Evolutionary conservation across 2,797 vertebrate genomes (phyloP), one percentile per base, ranked within the genome.

Genomic region (Syndactyla subalaris): DNA sequence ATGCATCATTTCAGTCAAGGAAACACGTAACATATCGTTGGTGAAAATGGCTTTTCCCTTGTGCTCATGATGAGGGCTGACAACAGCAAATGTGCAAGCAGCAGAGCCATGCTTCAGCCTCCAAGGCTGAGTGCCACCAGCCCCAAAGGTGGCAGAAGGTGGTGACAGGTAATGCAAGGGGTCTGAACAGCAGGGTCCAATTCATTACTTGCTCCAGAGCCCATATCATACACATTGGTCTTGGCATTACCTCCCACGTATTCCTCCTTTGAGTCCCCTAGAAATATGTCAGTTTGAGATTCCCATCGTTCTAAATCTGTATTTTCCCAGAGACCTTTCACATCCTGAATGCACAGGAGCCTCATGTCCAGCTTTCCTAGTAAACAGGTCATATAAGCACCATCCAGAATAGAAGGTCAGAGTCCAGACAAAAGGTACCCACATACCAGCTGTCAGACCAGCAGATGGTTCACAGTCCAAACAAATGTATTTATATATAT

Each of bases 41-140:
- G 34, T 61, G 59, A 92, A 88, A 92, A 90, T 88, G 9, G 72
- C 66, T 90, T 91, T 89, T 88, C 70, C 39, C 49, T 91, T 92
- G 77, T 90, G 55, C 63, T 91, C 36, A 7, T 24, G 80, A 66
- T 43, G 63, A 67, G 41, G 67, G 26, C 55, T 65, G 62, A 87
- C 66, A 92, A 62, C 17, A 75, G 77, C 81, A 85, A 84, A 75
- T 7, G 14, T 34, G 36, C 22, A 23, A 65, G 62, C 20, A 43
- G 43, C 67, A 89, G 41, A 88, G 59, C 80, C 14, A 3, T 52
- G 59, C 22, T 51, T 46, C 77, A 92, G 16, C 43, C 51, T 63
- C 78, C 39, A 11, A 70, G n/a, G 18, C 10, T 70, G 66, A 88
- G 43, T 14, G 30, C 27, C 71, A 46, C 30, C 27, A 43, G 62